Percentiles rank a stretch among this genome's conserved stretches.
Evolutionary conservation across 2,888 invertebrate genomes (phyloP).

Genomic region (Lithodes maja): DNA sequence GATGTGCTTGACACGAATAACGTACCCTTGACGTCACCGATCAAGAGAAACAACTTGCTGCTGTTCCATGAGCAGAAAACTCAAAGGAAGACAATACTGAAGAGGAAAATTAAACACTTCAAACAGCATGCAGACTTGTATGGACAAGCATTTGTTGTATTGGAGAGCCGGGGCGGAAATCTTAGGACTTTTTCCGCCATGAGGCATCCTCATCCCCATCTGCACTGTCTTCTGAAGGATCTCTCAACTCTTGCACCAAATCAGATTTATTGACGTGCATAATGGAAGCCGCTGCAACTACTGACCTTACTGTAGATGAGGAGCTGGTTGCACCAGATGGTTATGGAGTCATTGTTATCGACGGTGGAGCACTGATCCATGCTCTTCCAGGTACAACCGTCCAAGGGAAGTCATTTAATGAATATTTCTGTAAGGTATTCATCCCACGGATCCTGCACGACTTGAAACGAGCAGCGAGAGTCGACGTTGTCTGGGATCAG

Average conservation of each 20-base stretch:
- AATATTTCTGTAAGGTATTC: constrained; percentile 18
- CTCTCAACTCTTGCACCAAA: neutral
- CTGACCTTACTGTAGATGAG: constrained; percentile 9
- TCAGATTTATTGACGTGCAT: constrained; percentile 6
- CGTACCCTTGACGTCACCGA: too few species aligned
- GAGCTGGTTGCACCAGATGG: constrained; percentile 28
- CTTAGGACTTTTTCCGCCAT: neutral
- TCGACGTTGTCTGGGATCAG: too few species aligned
- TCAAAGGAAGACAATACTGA: too few species aligned
- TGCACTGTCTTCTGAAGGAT: constrained; percentile 8
- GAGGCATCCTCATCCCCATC: constrained; percentile 8
- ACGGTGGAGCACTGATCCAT: constrained; percentile 28
- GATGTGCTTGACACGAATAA: too few species aligned
- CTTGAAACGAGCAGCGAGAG: neutral
- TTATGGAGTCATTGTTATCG: constrained; percentile 22
- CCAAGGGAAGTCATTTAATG: constrained; percentile 19
- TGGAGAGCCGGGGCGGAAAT: too few species aligned
- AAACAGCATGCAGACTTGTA: too few species aligned
- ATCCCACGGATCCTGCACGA: constrained; percentile 6
- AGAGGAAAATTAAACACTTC: too few species aligned
- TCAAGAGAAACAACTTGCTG: too few species aligned
- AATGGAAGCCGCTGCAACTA: constrained; percentile 18
- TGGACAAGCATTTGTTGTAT: too few species aligned
- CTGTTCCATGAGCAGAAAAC: too few species aligned
- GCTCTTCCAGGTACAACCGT: constrained; percentile 20